Percentiles rank a stretch among this genome's conserved stretches.
Conservation (phyloP, 2,888 invertebrate genomes). For the Nomada fabriciana region DNA sequence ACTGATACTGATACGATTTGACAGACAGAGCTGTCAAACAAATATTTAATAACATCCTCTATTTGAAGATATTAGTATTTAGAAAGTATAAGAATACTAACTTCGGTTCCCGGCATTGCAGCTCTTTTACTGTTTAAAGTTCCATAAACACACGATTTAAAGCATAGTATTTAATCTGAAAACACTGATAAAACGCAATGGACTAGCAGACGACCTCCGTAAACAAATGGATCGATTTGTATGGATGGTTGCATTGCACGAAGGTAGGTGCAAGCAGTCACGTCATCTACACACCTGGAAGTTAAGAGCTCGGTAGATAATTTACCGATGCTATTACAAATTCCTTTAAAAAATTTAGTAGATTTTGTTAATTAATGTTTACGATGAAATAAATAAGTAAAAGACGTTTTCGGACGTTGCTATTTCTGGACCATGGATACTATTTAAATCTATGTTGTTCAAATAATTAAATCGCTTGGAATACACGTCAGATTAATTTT, state of each 20-base stretch:
- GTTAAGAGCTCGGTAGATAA: constrained; percentile 16
- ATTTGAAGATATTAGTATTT: not conserved
- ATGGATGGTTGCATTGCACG: constrained; percentile 31
- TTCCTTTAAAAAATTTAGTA: not conserved
- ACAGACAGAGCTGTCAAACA: constrained; percentile 53
- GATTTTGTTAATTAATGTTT: too few relatives aligned
- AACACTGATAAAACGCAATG: constrained; percentile 49
- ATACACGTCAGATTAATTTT: too few relatives aligned
- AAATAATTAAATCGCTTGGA: too few relatives aligned
- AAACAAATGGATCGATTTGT: constrained; percentile 78
- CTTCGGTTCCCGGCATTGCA: constrained; percentile 75
- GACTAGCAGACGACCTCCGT: constrained; percentile 75
- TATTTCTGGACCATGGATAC: too few relatives aligned
- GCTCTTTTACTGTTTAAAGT: constrained; percentile 47
- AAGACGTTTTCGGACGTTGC: too few relatives aligned
- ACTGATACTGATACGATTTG: constrained; percentile 27
- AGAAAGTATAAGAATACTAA: constrained; percentile 62
- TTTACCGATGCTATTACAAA: constrained; percentile 5
- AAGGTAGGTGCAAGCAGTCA: constrained; percentile 31
- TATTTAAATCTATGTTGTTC: too few relatives aligned
- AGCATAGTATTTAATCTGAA: constrained; percentile 61
- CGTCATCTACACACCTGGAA: constrained; percentile 23
- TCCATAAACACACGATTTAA: constrained; percentile 66
- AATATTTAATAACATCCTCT: constrained; percentile 16
- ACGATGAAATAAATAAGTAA: too few relatives aligned